Percentiles rank a stretch among this genome's conserved stretches.
Evolutionary conservation across 37 sponge, comb jelly and placozoan genomes (phyloP).

Genomic region (Eunapius fragilis): DNA sequence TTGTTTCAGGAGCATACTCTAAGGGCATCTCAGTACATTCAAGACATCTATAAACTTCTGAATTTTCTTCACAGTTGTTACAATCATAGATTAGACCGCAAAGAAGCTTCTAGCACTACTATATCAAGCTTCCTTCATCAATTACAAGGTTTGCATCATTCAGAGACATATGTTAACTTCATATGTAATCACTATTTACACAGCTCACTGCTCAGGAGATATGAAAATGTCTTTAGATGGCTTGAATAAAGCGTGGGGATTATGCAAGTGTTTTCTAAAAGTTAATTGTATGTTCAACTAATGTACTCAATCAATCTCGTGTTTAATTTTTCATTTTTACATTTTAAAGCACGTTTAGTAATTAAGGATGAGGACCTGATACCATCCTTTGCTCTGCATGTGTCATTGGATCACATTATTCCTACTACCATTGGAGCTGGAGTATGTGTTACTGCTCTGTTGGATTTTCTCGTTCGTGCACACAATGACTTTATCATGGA

Average conservation of each 20-base stretch:
- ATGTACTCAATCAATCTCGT: not conserved
- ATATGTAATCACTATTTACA: not conserved
- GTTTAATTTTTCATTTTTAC: not conserved
- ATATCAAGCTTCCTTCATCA: conserved; percentile 33
- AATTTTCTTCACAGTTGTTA: conserved; percentile 30
- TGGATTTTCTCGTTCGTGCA: conserved; percentile 49
- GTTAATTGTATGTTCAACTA: conserved; percentile 7
- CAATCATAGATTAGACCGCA: conserved; percentile 28
- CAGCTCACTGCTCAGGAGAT: conserved; percentile 9
- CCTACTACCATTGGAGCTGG: conserved; percentile 64
- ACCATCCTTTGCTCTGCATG: conserved; percentile 10
- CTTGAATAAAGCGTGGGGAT: conserved; percentile 48
- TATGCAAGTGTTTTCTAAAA: conserved; percentile 36
- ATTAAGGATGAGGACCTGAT: conserved; percentile 29
- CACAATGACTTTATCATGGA: conserved; percentile 70
- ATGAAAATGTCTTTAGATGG: conserved; percentile 11
- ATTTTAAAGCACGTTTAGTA: conserved; percentile 21
- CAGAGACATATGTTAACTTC: not conserved
- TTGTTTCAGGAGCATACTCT: conserved; percentile 31
- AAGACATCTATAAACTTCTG: conserved; percentile 65
- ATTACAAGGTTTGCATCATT: not conserved
- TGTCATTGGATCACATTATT: conserved; percentile 55
- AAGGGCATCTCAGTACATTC: conserved; percentile 72
- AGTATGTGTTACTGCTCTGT: conserved; percentile 47
- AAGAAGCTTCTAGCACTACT: conserved; percentile 7